Evolutionary conservation across 92 coral and sea anemone species (phyloP).

Genomic region (Heteractis magnifica): DNA sequence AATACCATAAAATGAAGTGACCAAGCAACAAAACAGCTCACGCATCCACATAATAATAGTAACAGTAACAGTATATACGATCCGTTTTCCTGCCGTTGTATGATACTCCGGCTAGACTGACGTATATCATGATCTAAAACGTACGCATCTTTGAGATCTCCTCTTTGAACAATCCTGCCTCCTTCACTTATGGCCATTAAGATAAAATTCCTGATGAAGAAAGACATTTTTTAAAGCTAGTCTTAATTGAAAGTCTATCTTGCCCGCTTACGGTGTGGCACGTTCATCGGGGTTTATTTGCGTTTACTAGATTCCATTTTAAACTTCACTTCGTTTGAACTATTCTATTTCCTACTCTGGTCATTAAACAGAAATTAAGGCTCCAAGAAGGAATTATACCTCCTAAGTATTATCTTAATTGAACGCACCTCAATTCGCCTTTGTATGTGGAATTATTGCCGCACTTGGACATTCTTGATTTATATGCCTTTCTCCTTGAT

Average conservation of each 20-base stretch:
- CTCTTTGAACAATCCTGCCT: neutral
- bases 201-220: neutral
- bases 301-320: constrained; percentile 6
- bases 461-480: neutral
- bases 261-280: neutral
- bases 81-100: neutral
- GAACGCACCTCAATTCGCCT: neutral
- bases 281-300: constrained; percentile 1
- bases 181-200: neutral
- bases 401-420: neutral
- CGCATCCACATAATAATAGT: neutral
- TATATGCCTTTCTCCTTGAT: neutral
- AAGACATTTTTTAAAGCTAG: neutral
- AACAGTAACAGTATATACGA: neutral
- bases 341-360: neutral
- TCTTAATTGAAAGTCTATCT: neutral
- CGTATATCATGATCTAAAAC: neutral
- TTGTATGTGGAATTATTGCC: neutral
- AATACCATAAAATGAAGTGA: neutral
- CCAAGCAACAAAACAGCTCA: neutral
- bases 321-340: neutral
- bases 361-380: neutral
- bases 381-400: neutral
- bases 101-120: neutral
- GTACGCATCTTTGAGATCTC: neutral